phyloP scores from a whole-genome alignment of 2,888 invertebrate genomes.

The Sycophila texana region DNA sequence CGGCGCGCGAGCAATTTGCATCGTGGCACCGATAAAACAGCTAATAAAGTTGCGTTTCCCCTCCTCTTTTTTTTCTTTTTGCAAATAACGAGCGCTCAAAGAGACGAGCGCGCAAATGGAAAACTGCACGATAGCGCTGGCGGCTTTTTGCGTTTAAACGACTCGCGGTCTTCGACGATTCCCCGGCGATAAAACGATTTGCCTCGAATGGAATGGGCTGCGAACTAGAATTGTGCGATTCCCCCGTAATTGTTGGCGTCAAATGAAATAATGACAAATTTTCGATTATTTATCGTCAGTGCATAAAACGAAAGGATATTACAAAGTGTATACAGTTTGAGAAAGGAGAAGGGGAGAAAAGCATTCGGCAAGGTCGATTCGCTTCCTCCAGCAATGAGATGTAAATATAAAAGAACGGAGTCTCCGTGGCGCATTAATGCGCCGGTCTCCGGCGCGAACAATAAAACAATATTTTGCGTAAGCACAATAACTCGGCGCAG shows the following conservation, averaged over 20 bases:
- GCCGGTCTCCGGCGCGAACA: constrained; percentile 19
- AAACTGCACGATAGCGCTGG: background rate
- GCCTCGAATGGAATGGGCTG: constrained; percentile 1
- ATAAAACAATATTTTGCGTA: constrained; percentile 39
- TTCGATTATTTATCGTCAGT: background rate
- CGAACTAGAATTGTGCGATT: background rate
- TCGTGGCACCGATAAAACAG: constrained; percentile 42
- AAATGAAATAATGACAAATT: background rate
- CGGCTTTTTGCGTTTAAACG: constrained; percentile 10
- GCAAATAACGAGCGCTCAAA: background rate
- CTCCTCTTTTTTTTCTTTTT: background rate
- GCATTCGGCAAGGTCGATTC: background rate
- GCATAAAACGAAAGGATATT: background rate
- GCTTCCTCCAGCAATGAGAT: constrained; percentile 14
- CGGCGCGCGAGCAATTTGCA: constrained; percentile 37
- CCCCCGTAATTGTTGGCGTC: background rate
- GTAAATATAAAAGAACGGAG: constrained; percentile 42
- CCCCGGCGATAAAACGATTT: constrained; percentile 5
- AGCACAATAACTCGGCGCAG: constrained; percentile 17
- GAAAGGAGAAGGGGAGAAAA: background rate
- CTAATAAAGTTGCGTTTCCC: constrained; percentile 47
- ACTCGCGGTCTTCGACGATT: constrained; percentile 2
- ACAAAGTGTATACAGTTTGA: background rate
- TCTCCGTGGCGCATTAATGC: constrained; percentile 28
- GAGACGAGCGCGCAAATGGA: constrained; percentile 23